Conservation (phyloP, 2,113 vertebrate genomes). For the Irena cyanogastra region DNA sequence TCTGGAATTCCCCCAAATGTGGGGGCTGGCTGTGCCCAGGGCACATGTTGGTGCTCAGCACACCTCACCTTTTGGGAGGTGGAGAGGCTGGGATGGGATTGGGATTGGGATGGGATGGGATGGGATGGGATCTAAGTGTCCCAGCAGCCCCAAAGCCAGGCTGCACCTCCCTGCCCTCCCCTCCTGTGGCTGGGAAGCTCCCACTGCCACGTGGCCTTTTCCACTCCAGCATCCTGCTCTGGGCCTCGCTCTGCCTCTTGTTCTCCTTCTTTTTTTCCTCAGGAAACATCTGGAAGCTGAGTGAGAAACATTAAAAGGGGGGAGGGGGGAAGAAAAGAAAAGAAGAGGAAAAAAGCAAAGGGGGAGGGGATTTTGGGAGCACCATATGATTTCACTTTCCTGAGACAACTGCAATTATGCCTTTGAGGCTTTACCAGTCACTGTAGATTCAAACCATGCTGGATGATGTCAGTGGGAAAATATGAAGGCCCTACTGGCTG, state of each 20-base stretch:
- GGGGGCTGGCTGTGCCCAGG: too few relatives aligned
- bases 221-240: slow-evolving; percentile 41
- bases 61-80: too few relatives aligned
- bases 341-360: not conserved
- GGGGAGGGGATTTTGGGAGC: not conserved
- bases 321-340: not conserved
- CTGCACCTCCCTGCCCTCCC: not conserved
- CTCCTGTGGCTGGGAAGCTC: not conserved
- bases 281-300: slow-evolving; percentile 72
- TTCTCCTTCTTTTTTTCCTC: slow-evolving; percentile 1
- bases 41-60: too few relatives aligned
- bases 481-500: slow-evolving; percentile 54
- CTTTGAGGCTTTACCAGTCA: slow-evolving; percentile 54
- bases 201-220: slow-evolving; percentile 65
- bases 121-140: not conserved
- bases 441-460: slow-evolving; percentile 64
- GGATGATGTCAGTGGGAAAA: slow-evolving; percentile 77
- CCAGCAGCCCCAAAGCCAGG: not conserved
- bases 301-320: slow-evolving; percentile 40
- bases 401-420: slow-evolving; percentile 62
- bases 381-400: slow-evolving; percentile 77
- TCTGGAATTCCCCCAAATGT: not conserved
- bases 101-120: not conserved
- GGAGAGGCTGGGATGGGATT: rapidly evolving
- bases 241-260: not conserved